These are phyloP conservation scores for Phaedon cochleariae DNA, from an alignment of 2,888 invertebrate species.

Conservation along the genomic window DNA sequence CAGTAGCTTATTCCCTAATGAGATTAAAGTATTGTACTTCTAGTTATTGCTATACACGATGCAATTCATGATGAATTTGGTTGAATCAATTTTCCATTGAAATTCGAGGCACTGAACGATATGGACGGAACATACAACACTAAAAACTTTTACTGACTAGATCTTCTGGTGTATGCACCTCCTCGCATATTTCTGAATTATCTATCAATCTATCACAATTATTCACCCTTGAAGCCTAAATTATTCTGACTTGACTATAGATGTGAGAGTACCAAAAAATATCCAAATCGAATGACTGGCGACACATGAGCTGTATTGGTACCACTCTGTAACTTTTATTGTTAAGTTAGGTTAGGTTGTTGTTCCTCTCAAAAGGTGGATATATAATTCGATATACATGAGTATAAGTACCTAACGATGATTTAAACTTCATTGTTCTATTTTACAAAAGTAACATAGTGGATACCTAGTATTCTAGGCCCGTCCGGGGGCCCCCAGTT, in stretches of 20 bases:
- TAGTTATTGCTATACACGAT: neutral
- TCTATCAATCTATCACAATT: conserved; percentile 8
- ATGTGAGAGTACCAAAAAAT: no score
- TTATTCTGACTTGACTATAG: neutral
- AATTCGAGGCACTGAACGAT: neutral
- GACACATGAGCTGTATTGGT: no score
- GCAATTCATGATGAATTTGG: neutral
- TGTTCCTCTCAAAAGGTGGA: no score
- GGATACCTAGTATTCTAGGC: no score
- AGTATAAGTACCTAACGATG: no score
- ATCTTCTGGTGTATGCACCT: conserved; percentile 23
- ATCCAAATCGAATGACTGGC: no score
- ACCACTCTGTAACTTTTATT: no score
- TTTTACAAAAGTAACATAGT: no score
- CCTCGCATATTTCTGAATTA: conserved; percentile 15
- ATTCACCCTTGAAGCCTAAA: neutral
- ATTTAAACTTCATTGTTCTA: no score
- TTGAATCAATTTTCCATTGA: neutral
- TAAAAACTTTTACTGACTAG: conserved; percentile 33
- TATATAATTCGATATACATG: no score
- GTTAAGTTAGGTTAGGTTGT: no score
- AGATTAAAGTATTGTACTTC: neutral
- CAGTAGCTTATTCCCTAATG: neutral
- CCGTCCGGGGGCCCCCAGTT: no score
- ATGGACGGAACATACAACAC: conserved; percentile 33